A percentile compares a stretch with the other conserved stretches of the same genome.
Conservation (phyloP, 2,888 invertebrate genomes). For the Anarsia innoxiella region DNA sequence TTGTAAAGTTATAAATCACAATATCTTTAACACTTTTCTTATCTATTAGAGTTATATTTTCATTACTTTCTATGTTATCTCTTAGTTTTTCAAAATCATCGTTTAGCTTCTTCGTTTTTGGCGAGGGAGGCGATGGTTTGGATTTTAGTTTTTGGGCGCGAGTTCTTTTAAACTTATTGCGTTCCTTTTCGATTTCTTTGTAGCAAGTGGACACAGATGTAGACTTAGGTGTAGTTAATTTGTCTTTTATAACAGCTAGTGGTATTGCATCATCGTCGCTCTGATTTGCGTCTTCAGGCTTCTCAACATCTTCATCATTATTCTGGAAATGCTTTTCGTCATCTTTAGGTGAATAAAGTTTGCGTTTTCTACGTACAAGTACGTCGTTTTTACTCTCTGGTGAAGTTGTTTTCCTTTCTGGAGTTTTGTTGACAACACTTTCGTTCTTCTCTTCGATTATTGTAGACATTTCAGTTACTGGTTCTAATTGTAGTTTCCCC, state of each 20-base stretch:
- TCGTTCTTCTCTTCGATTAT: slow-evolving; percentile 30
- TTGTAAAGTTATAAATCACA: slow-evolving; percentile 51
- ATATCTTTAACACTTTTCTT: slow-evolving; percentile 27
- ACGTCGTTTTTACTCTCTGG: slow-evolving; percentile 16
- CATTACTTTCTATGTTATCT: slow-evolving; percentile 31
- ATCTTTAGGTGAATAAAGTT: slow-evolving; percentile 56
- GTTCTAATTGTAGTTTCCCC: slow-evolving; percentile 22
- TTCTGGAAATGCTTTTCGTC: slow-evolving; percentile 22
- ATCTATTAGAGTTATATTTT: slow-evolving; percentile 31
- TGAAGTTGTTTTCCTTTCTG: neutral
- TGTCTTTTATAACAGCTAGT: slow-evolving; percentile 24
- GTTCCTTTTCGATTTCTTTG: slow-evolving; percentile 48
- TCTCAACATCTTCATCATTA: slow-evolving; percentile 3
- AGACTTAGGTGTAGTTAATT: slow-evolving; percentile 10
- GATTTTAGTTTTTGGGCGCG: slow-evolving; percentile 25
- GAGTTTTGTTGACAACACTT: slow-evolving; percentile 15
- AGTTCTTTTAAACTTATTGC: slow-evolving; percentile 28
- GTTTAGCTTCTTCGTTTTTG: slow-evolving; percentile 38
- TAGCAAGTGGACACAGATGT: slow-evolving; percentile 33
- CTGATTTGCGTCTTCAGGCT: neutral
- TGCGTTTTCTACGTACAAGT: slow-evolving; percentile 39
- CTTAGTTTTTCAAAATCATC: slow-evolving; percentile 47
- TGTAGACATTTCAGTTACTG: slow-evolving; percentile 30
- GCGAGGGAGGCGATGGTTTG: slow-evolving; percentile 27
- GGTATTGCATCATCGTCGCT: slow-evolving; percentile 19